Evolutionary conservation across 2,113 vertebrate genomes (phyloP).

Genomic region (Pongo abelii): DNA sequence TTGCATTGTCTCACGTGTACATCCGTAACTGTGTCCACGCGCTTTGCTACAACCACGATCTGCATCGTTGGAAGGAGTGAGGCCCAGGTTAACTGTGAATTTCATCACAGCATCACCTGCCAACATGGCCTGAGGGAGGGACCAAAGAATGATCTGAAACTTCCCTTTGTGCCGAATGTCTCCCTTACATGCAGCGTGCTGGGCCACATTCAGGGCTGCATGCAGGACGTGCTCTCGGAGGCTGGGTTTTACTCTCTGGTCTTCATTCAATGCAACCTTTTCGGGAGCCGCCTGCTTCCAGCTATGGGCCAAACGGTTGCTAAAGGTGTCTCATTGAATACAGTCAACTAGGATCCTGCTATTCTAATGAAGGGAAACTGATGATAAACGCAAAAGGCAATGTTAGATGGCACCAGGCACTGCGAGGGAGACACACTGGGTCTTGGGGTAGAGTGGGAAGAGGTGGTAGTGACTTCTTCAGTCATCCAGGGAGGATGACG

Average conservation of each 20-base stretch:
- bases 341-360: not conserved
- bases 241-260: not conserved
- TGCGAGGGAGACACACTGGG: not conserved
- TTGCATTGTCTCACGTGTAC: not conserved
- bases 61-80: not conserved
- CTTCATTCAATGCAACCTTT: not conserved
- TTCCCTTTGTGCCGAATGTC: not conserved
- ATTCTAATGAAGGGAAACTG: not conserved
- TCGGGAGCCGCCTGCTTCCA: not conserved
- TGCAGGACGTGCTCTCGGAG: rapidly evolving
- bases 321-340: not conserved
- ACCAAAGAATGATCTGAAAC: not conserved
- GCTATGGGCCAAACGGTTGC: not conserved
- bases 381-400: not conserved
- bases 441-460: too few species aligned
- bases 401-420: not conserved
- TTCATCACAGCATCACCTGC: not conserved
- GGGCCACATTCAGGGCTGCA: rapidly evolving
- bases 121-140: rapidly evolving
- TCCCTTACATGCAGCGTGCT: rapidly evolving
- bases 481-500: not conserved
- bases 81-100: too few species aligned
- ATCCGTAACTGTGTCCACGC: too few species aligned
- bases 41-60: not conserved
- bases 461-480: not conserved